phyloP scores from a whole-genome alignment of 2,113 vertebrate species.

The Cinclus mexicanus region DNA sequence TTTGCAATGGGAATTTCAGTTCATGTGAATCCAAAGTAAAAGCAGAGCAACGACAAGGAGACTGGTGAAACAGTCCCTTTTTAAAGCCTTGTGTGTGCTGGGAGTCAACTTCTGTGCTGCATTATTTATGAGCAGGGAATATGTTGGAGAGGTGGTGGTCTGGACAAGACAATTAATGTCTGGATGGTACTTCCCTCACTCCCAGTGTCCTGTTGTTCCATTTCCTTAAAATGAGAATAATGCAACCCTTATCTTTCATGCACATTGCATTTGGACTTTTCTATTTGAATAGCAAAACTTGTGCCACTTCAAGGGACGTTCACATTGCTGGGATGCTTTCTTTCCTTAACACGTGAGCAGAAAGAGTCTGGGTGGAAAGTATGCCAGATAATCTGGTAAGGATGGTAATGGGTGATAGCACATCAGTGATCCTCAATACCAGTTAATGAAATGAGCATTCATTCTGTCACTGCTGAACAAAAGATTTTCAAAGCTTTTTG shows the following conservation, averaged over 20 bases:
- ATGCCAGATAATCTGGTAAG: background rate
- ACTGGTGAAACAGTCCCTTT: background rate
- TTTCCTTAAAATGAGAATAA: background rate
- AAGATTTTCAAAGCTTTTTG: background rate
- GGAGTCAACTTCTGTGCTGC: background rate
- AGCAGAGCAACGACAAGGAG: background rate
- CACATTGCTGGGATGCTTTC: background rate
- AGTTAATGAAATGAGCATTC: background rate
- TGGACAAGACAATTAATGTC: background rate
- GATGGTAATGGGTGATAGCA: rapidly evolving
- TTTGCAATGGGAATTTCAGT: background rate
- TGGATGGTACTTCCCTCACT: background rate
- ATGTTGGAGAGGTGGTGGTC: background rate
- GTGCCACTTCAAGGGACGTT: background rate
- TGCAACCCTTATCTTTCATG: background rate
- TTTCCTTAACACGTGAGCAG: background rate
- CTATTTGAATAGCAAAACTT: background rate
- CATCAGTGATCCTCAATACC: background rate
- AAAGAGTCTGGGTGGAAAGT: background rate
- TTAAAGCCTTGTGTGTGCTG: background rate
- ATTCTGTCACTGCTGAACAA: background rate
- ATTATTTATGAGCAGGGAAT: background rate
- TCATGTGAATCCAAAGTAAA: background rate
- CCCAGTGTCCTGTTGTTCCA: background rate
- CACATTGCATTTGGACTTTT: background rate